A percentile compares a stretch with the other conserved stretches of the same genome.
Evolutionary conservation across 2,797 vertebrate genomes (phyloP).

Genomic region (Synaphobranchus kaupii): DNA sequence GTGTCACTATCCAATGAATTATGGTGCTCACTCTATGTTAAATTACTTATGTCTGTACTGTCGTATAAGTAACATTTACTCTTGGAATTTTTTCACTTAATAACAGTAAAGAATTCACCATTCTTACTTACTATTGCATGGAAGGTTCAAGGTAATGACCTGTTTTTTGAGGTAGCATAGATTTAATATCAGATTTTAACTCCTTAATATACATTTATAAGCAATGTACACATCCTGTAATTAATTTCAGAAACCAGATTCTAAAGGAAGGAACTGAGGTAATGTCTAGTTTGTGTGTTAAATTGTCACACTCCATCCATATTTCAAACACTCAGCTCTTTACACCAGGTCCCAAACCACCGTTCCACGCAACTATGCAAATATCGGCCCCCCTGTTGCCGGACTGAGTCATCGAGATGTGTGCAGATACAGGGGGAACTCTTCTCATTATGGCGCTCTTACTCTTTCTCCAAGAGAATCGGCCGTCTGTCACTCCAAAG

Average conservation of each 20-base stretch:
- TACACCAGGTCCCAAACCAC: not conserved
- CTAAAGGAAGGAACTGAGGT: not conserved
- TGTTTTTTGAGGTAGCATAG: not conserved
- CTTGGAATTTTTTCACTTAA: not conserved
- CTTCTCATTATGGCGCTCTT: constrained; percentile 36
- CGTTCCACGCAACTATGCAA: constrained; percentile 39
- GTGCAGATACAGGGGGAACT: constrained; percentile 19
- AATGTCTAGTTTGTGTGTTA: not conserved
- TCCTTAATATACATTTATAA: not conserved
- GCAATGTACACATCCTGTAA: not conserved
- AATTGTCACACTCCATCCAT: not conserved
- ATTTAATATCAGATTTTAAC: not conserved
- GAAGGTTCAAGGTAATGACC: not conserved
- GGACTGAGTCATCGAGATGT: not conserved
- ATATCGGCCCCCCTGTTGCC: constrained; percentile 35
- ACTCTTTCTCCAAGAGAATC: constrained; percentile 28
- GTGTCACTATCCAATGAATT: too few relatives aligned
- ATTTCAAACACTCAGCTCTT: not conserved
- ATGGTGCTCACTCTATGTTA: not conserved
- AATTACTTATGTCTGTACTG: not conserved
- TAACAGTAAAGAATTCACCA: too few relatives aligned
- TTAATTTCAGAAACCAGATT: not conserved
- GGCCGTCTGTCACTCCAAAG: constrained; percentile 19
- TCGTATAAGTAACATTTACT: not conserved
- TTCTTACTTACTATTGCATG: not conserved